Evolutionary conservation across 1,140 invertebrate genomes (phyloP).

Genomic region (Sogatella furcifera): DNA sequence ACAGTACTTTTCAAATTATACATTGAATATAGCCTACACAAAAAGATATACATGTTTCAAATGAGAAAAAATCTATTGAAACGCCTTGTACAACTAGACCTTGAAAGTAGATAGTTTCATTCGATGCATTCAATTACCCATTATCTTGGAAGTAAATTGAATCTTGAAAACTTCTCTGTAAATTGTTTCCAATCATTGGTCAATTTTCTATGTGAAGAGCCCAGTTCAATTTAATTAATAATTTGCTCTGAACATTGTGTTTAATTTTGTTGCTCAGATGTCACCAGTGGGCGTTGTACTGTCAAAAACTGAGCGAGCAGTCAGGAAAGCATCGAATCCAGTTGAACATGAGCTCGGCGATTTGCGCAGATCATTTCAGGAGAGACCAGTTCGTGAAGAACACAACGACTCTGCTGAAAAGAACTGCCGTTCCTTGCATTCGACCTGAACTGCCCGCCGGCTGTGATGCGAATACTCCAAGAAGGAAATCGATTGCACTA

Average conservation of each 20-base stretch:
- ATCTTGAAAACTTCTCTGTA: no score
- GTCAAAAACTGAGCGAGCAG: constrained; percentile 11
- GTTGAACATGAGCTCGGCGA: constrained; percentile 12
- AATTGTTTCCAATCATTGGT: background rate
- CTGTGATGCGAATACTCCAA: background rate
- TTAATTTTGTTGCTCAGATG: constrained; percentile 5
- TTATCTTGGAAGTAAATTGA: no score
- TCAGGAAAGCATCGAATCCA: constrained; percentile 14
- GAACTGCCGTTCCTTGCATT: constrained; percentile 23
- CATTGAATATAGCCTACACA: no score
- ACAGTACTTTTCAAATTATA: no score
- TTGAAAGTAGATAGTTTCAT: no score
- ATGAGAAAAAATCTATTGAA: no score
- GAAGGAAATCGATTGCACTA: background rate
- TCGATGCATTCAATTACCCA: no score
- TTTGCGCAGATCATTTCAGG: constrained; percentile 23
- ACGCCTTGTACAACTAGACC: no score
- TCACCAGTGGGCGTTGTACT: constrained; percentile 24
- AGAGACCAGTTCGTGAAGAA: constrained; percentile 24
- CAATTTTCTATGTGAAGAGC: background rate
- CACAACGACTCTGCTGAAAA: constrained; percentile 19
- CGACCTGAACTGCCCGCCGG: constrained; percentile 10
- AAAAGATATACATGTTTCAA: no score
- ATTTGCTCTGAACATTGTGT: background rate
- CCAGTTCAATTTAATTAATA: no score